A percentile compares a stretch with the other conserved stretches of the same genome.
phyloP scores from a whole-genome alignment of 2,888 invertebrate species.

The Ptychoptera albimana region DNA sequence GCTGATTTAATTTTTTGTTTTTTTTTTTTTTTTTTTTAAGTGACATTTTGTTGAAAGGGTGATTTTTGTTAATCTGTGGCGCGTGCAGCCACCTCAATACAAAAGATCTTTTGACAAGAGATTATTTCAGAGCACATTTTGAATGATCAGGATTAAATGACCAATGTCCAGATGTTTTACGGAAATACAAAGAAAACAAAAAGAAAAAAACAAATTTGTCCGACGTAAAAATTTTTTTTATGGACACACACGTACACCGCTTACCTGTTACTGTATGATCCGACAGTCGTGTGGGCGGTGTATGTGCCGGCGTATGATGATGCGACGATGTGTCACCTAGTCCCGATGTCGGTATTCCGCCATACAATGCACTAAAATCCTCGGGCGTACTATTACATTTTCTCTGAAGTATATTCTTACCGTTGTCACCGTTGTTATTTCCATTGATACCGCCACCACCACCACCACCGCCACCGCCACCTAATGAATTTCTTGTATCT shows the following conservation, averaged over 20 bases:
- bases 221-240: neutral
- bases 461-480: no score
- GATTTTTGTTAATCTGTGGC: no score
- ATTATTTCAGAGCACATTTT: no score
- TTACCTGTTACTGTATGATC: conserved; percentile 30
- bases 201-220: no score
- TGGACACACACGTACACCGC: neutral
- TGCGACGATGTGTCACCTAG: conserved; percentile 35
- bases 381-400: conserved; percentile 79
- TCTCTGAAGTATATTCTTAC: conserved; percentile 32
- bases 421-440: conserved; percentile 7
- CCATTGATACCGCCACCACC: neutral
- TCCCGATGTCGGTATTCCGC: conserved; percentile 36
- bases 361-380: conserved; percentile 77
- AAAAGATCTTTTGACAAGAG: no score
- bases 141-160: neutral
- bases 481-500: neutral
- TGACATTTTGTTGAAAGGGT: no score
- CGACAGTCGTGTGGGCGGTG: conserved; percentile 45
- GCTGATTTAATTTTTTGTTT: no score
- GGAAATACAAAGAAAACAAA: neutral
- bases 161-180: neutral
- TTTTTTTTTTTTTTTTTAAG: no score
- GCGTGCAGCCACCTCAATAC: no score
- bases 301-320: conserved; percentile 51